Evolutionary conservation across 2,888 invertebrate genomes (phyloP).

Genomic region (Brachylomia viminalis): DNA sequence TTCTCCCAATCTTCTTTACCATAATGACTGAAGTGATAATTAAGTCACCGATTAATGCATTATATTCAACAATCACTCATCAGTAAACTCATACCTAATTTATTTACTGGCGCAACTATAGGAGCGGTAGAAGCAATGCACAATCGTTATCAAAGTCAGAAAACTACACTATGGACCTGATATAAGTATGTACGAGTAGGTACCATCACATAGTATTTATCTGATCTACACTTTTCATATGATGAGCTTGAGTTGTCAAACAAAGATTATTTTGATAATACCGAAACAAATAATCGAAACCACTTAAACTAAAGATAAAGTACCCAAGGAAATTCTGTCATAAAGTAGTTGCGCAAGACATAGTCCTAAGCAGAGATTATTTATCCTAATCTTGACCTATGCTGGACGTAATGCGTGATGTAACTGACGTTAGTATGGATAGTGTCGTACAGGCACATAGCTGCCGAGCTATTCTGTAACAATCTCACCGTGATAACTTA

Average conservation of each 20-base stretch:
- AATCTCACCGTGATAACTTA: no score
- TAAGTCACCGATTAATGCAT: background rate
- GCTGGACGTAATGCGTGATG: no score
- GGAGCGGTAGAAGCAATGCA: background rate
- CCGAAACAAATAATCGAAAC: constrained; percentile 8
- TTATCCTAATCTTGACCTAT: constrained; percentile 15
- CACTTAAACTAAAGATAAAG: background rate
- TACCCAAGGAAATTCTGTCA: background rate
- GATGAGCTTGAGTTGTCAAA: constrained; percentile 19
- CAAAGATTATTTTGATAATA: background rate
- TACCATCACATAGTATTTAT: background rate
- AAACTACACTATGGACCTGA: background rate
- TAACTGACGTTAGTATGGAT: background rate
- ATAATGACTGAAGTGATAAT: no score
- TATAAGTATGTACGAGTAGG: background rate
- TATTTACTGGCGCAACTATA: no score
- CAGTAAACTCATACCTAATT: background rate
- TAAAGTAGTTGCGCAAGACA: background rate
- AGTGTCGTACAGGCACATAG: background rate
- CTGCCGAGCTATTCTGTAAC: no score
- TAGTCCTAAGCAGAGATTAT: background rate
- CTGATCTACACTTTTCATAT: background rate
- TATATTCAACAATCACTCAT: background rate
- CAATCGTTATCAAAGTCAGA: background rate
- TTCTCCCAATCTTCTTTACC: no score